Conservation (phyloP, 2,113 vertebrate genomes). For the Isichthys henryi region DNA sequence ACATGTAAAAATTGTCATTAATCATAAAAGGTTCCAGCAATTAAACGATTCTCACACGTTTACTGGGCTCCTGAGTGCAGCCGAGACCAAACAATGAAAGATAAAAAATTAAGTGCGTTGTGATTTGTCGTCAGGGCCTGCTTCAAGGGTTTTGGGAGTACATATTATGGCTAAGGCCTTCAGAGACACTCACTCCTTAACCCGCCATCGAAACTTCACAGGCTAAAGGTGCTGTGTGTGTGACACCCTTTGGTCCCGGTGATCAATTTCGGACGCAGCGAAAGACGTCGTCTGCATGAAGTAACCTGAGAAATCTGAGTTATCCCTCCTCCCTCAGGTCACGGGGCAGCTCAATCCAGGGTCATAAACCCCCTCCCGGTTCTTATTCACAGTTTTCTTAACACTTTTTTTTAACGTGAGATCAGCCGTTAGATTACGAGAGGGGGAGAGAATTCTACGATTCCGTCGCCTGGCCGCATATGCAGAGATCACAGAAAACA, state of each 20-base stretch:
- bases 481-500: not conserved
- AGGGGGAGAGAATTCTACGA: not conserved
- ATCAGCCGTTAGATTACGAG: not conserved
- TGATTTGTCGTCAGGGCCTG: not conserved
- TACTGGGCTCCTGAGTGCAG: not conserved
- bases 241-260: not conserved
- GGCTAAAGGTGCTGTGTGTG: not conserved
- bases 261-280: not conserved
- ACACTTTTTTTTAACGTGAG: not conserved
- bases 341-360: not conserved
- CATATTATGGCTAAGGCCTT: not conserved
- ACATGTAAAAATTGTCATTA: not conserved
- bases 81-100: not conserved
- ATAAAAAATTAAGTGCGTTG: not conserved
- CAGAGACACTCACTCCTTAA: not conserved
- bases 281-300: not conserved
- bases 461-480: not conserved
- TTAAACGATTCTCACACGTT: not conserved
- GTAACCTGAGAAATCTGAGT: not conserved
- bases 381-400: not conserved
- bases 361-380: not conserved
- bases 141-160: not conserved
- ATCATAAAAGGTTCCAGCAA: not conserved
- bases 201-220: not conserved
- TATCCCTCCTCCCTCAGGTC: not conserved